phyloP scores from a whole-genome alignment of 2,888 invertebrate genomes.

The Drosophila neotestacea region DNA sequence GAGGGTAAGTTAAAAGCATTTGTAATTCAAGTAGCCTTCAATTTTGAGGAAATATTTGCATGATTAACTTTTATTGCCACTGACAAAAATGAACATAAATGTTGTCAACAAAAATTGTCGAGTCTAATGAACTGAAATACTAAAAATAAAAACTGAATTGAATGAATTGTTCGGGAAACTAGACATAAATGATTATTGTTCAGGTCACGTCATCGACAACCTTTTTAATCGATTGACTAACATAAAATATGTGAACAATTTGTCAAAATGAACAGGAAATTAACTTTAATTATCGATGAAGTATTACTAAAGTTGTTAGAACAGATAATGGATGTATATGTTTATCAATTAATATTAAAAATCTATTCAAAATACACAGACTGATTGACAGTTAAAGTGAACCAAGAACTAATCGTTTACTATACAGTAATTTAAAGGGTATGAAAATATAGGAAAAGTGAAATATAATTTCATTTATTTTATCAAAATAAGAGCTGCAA shows the following conservation, averaged over 20 bases:
- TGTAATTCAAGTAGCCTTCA: not conserved
- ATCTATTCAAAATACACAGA: not conserved
- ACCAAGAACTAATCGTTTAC: too few relatives aligned
- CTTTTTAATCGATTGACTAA: conserved; percentile 5
- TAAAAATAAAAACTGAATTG: conserved; percentile 15
- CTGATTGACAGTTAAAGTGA: too few relatives aligned
- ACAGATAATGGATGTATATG: not conserved
- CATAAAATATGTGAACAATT: conserved; percentile 2
- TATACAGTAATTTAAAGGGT: too few relatives aligned
- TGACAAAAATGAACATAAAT: not conserved
- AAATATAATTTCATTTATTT: not conserved
- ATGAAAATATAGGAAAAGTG: not conserved
- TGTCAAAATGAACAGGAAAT: not conserved
- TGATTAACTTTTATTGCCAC: conserved; percentile 14
- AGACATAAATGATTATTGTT: conserved; percentile 11
- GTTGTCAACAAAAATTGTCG: conserved; percentile 7
- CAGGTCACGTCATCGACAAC: conserved; percentile 7
- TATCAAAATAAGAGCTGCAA: too few relatives aligned
- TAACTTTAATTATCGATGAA: not conserved
- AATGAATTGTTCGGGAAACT: conserved; percentile 3
- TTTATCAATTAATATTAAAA: not conserved
- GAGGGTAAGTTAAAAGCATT: conserved; percentile 87
- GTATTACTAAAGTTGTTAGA: not conserved
- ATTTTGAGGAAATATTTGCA: not conserved
- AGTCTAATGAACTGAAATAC: conserved; percentile 11